Percentiles rank a stretch among this genome's conserved stretches.
These are phyloP conservation scores for Patella depressa DNA, from an alignment of 2,888 invertebrate genomes.

Conservation along the genomic window DNA sequence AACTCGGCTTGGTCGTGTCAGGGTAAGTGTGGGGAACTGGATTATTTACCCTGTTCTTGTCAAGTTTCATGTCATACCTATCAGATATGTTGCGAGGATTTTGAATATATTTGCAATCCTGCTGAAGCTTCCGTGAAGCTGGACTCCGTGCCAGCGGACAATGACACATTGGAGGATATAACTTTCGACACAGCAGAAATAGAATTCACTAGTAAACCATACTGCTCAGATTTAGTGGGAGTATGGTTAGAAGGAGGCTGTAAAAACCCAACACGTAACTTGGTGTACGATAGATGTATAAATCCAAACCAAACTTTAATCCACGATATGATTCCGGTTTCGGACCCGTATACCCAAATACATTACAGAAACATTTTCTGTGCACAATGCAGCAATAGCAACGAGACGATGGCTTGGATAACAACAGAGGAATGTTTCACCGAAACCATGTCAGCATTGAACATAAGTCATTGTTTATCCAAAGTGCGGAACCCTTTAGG, in stretches of 20 bases:
- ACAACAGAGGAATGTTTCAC: not conserved
- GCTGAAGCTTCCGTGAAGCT: not conserved
- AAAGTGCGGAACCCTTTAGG: not conserved
- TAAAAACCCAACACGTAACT: not conserved
- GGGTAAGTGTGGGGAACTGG: not conserved
- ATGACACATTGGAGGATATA: too few relatives aligned
- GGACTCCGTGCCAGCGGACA: not conserved
- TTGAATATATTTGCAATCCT: not conserved
- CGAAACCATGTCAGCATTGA: not conserved
- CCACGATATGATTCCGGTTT: slow-evolving; percentile 11
- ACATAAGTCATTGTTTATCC: not conserved
- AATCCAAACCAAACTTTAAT: not conserved
- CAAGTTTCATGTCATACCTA: slow-evolving; percentile 14
- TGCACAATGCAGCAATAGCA: slow-evolving; percentile 10
- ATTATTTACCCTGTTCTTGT: slow-evolving; percentile 14
- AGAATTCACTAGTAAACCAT: not conserved
- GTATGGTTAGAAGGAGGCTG: not conserved
- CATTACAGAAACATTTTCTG: slow-evolving; percentile 18
- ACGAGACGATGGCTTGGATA: not conserved
- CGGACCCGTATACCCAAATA: slow-evolving; percentile 7
- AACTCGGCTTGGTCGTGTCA: not conserved
- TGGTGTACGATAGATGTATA: not conserved
- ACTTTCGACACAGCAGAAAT: too few relatives aligned
- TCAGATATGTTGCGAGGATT: slow-evolving; percentile 19
- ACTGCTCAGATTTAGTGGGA: not conserved